Base-by-base conservation (phyloP, 2,888 invertebrate genomes). In the Limnephilus rhombicus region DNA sequence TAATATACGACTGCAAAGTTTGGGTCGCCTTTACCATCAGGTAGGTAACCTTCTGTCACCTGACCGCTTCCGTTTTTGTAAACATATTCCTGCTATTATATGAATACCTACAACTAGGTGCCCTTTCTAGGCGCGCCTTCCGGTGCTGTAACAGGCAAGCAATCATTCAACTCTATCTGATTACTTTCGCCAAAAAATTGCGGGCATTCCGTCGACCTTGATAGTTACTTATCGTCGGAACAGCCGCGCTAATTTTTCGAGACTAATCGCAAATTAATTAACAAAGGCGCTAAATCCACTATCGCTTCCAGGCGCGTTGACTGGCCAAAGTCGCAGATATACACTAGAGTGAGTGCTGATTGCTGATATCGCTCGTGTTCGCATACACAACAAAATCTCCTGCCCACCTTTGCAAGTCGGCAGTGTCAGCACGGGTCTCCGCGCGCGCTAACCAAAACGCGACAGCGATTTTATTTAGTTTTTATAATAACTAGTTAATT, bases 371-470 rank as follows among this genome's bases (percentile, higher is more conserved):
- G 80, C n/a, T 81, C 5, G 49, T 11, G 80, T n/a, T 89, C 5
- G 49, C 12, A 34, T 37, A 37, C 41, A n/a, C 45, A 13, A 87
- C 87, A 53, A 87, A 53, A 87, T 45, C 45, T 18, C 7, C 80
- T 41, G 85, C 53, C 83, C 90, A 83, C 90, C 85, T 41, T 24
- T 24, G 45, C 82, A 34, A 34, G 37, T 68, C 87, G 24, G 83
- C 83, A 91, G 87, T 88, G 87, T 45, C 24, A 53, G 45, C 24
- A 53, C 91, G 80, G 49, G 24, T 37, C 45, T 80, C 80, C 80
- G 18, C 68, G 34, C 37, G 24, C 85, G 87, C 45, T 41, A 37
- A 13, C 91, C 68, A 37, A 29, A 24, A 41, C 89, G 18, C 89
- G 13, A 3, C n/a, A 68, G 31, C 53, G 5, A 37, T 31, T 89